Evolutionary conservation across 2,113 vertebrate genomes (phyloP).

Genomic region (Cavia aperea): DNA sequence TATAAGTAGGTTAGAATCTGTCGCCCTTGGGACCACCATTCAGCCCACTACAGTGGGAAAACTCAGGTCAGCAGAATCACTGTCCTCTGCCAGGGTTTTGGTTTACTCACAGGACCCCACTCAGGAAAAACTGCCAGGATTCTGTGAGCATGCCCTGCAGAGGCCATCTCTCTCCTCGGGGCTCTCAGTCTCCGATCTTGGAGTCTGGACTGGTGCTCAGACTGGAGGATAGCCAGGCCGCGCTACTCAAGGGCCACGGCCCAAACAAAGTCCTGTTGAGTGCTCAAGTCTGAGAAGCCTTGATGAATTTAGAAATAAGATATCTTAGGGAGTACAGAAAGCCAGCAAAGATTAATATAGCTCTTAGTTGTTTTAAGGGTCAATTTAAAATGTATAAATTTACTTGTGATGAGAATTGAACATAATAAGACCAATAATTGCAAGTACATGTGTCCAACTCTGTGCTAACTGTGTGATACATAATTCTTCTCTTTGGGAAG

Average conservation of each 20-base stretch:
- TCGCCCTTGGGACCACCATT: background rate
- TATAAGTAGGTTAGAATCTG: background rate
- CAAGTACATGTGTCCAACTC: background rate
- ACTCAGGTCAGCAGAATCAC: background rate
- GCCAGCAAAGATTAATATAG: slow-evolving; percentile 5
- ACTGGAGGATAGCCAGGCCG: slow-evolving; percentile 31
- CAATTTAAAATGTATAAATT: slow-evolving; percentile 14
- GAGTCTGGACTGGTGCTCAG: slow-evolving; percentile 30
- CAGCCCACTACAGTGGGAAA: background rate
- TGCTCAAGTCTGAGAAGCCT: slow-evolving; percentile 31
- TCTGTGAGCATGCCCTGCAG: slow-evolving; percentile 28
- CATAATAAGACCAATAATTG: background rate
- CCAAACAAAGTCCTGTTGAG: slow-evolving; percentile 47
- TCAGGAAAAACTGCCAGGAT: no score
- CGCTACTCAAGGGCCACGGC: slow-evolving; percentile 30
- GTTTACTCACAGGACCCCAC: slow-evolving; percentile 30
- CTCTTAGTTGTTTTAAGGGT: slow-evolving; percentile 21
- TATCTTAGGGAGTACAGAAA: background rate
- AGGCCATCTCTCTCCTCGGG: slow-evolving; percentile 47
- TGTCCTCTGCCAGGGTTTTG: slow-evolving; percentile 13
- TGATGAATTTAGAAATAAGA: slow-evolving; percentile 51
- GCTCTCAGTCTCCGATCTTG: slow-evolving; percentile 53
- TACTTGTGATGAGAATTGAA: background rate
- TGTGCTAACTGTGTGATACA: background rate
- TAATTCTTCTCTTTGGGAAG: background rate